A percentile compares a stretch with the other conserved stretches of the same genome.
phyloP scores from a whole-genome alignment of 64 coral and sea anemone genomes.

The Dendronephthya gigantea region DNA sequence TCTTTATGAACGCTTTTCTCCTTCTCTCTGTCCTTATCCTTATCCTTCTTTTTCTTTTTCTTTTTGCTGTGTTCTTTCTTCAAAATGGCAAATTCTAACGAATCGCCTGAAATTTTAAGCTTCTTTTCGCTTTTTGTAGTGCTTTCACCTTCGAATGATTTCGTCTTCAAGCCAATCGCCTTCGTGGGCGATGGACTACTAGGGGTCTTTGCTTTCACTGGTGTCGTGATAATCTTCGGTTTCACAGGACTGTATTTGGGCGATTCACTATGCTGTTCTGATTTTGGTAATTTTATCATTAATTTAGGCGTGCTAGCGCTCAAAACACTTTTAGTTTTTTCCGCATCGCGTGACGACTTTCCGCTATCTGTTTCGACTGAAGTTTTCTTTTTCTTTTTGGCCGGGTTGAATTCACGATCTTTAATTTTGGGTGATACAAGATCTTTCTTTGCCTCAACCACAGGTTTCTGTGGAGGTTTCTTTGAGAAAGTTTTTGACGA shows the following conservation, averaged over 20 bases:
- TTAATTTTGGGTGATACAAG: not conserved
- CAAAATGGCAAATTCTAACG: not conserved
- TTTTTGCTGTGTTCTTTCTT: constrained; percentile 15
- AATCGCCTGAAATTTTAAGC: not conserved
- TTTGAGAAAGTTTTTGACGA: not conserved
- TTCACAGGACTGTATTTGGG: not conserved
- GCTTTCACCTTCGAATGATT: not conserved
- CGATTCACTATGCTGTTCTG: not conserved
- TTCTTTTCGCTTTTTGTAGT: not conserved
- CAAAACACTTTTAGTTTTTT: not conserved
- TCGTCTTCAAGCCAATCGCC: not conserved
- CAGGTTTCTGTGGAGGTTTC: not conserved
- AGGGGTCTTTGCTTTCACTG: not conserved
- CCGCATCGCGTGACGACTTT: not conserved
- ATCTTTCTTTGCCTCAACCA: not conserved
- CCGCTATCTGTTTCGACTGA: not conserved
- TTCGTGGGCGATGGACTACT: not conserved
- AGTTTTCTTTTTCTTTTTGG: not conserved
- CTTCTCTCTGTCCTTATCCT: not conserved
- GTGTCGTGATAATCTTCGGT: not conserved
- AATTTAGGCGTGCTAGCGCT: not conserved
- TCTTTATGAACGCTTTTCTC: not conserved
- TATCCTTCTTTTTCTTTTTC: constrained; percentile 14
- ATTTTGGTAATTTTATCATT: constrained; percentile 13
- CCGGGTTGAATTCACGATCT: not conserved